Evolutionary conservation across 1,140 invertebrate genomes (phyloP), one percentile per base, ranked within the genome.

Genomic region (Bombus fervidus): DNA sequence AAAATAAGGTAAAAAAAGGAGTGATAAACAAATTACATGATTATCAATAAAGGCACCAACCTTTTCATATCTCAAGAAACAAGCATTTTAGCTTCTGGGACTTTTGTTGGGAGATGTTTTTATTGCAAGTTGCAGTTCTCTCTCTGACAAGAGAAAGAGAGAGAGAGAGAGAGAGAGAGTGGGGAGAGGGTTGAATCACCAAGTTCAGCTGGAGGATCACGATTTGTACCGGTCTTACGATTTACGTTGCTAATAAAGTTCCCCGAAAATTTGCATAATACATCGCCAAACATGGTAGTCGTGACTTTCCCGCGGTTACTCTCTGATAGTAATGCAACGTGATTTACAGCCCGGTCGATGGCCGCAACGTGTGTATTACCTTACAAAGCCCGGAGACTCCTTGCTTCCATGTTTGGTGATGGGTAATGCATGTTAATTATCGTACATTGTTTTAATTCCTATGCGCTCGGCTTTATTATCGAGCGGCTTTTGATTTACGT

Each of bases 161-260:
- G 25, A 28, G 28, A 62, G 10, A n/a, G 59, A 25, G 8, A 59
- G 8, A 12, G 59, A n/a, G 10, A n/a, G 28, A 13, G 39, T 12
- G 13, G 22, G 39, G 4, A 12, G 43, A 8, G 10, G 57, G 5
- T 34, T 25, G 41, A 28, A 53, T 69, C 41, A 1, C 47, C 47
- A 22, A 53, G 47, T 53, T 53, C 47, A 53, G 18, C 18, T 68
- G 37, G 66, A 69, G 6, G 71, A 77, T 74, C 64, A 74, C 68
- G 77, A 72, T 85, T 37, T 47, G 77, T 80, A 62, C 39, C 57
- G 68, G 28, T 8, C 22, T 57, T 9, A 69, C 93, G 90, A 93
- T 93, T 94, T 93, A 93, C 90, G 90, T 84, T 86, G 86, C 92
- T 91, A 92, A 93, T 93, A 93, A 94, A 93, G 79, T 90, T 89